Evolutionary conservation across 2,797 vertebrate species (phyloP).

Genomic region (Lagorchestes hirsutus): DNA sequence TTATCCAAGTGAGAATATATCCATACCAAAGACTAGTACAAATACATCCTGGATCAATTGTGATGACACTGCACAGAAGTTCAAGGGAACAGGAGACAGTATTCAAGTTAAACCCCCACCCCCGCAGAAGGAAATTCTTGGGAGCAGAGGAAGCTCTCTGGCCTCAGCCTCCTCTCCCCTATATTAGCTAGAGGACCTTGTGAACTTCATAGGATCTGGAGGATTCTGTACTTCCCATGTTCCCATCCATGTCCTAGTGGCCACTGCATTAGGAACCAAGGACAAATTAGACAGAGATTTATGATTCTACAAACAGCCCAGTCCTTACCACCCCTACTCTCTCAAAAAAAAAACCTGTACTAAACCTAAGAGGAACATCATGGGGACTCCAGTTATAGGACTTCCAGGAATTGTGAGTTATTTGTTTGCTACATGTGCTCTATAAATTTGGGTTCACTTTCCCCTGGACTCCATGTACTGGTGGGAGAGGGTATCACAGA

Average conservation of each 20-base stretch:
- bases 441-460: background rate
- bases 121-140: background rate
- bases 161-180: background rate
- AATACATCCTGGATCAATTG: background rate
- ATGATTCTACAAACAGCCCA: background rate
- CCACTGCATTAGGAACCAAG: background rate
- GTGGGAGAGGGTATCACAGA: background rate
- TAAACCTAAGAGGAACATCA: background rate
- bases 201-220: background rate
- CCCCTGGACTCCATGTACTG: background rate
- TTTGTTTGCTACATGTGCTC: background rate
- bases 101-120: background rate
- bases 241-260: background rate
- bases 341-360: background rate
- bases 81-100: background rate
- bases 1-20: background rate
- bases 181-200: background rate
- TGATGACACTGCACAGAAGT: background rate
- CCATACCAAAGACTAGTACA: background rate
- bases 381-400: background rate
- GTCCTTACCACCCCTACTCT: background rate
- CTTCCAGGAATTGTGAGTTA: background rate
- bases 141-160: background rate
- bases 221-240: background rate
- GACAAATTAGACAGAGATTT: background rate